Percentiles rank a stretch among this genome's conserved stretches.
Conservation (phyloP, 2,797 vertebrate genomes). For the Pteropus rufus region DNA sequence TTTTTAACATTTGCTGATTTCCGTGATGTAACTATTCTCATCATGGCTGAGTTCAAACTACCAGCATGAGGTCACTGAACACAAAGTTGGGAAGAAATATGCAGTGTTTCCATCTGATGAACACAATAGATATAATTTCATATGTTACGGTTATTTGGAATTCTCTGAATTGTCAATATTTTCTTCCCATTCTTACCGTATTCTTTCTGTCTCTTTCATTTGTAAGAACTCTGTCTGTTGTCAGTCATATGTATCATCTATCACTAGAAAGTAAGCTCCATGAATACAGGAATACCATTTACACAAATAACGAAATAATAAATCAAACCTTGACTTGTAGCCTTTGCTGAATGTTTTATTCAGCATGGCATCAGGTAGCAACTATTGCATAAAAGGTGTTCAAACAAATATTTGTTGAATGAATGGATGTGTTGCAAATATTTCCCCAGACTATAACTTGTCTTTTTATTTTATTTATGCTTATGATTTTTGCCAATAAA, state of each 20-base stretch:
- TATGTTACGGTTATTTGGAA: background rate
- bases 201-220: background rate
- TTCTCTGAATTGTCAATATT: background rate
- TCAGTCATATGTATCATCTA: background rate
- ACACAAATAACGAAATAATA: background rate
- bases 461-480: constrained; percentile 43
- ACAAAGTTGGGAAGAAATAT: background rate
- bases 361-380: background rate
- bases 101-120: background rate
- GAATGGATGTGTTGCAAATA: constrained; percentile 22
- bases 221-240: background rate
- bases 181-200: background rate
- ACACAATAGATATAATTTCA: background rate
- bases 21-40: background rate
- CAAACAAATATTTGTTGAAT: constrained; percentile 45
- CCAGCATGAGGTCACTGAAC: background rate
- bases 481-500: constrained; percentile 41
- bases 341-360: constrained; percentile 18
- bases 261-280: background rate
- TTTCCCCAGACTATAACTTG: constrained; percentile 12
- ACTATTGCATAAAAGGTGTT: background rate
- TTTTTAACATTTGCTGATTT: background rate
- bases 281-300: background rate
- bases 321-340: background rate
- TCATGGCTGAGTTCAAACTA: background rate